Base-by-base conservation (phyloP, 2,888 invertebrate species). In the Lasioglossum morio region DNA sequence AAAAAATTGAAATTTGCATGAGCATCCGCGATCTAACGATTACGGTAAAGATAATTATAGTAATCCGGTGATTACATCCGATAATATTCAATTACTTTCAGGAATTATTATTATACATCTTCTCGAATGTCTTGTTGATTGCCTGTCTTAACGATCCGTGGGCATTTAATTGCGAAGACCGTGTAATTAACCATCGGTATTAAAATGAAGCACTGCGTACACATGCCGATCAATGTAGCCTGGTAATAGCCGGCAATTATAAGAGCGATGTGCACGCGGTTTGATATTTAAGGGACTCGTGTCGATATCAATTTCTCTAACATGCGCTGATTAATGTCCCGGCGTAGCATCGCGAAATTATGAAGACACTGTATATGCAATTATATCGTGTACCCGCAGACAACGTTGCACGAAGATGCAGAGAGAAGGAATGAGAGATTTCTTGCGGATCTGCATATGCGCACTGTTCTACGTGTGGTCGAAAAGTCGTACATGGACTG, bases 401-500 rank as follows among this genome's bases (percentile, higher is more conserved):
- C 34, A 37, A n/a, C 63, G 69, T 43, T 27, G 34, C 40, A 66
- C 53, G 23, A 10, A 8, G 23, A 16, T 34, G 34, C 72, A 16
- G 63, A 16, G 63, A 63, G 63, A 63, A 1, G 34, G 23, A 37
- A 63, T 19, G 72, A 23, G 12, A 66, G 5, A 5, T 14, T 23
- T 7, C 57, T n/a, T 48, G 10, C 48, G 34, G 34, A 60, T 48
- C 60, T 48, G 85, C 19, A 40, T 43, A 10, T 30, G 69, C 72
- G 66, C 60, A 60, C 27, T 19, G 77, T 66, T 72, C 63, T 48
- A 72, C 72, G 72, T 72, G 76, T 46, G 70, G 37, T 57, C 57
- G 46, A 84, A 72, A 76, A 81, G 76, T 86, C 72, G 74, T 77
- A 81, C 80, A 75, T 85, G 78, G 77, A 46, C 85, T 76, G 66